These are phyloP conservation scores for Saxidomus purpurata DNA, from an alignment of 1,140 invertebrate species.

Conservation along the genomic window DNA sequence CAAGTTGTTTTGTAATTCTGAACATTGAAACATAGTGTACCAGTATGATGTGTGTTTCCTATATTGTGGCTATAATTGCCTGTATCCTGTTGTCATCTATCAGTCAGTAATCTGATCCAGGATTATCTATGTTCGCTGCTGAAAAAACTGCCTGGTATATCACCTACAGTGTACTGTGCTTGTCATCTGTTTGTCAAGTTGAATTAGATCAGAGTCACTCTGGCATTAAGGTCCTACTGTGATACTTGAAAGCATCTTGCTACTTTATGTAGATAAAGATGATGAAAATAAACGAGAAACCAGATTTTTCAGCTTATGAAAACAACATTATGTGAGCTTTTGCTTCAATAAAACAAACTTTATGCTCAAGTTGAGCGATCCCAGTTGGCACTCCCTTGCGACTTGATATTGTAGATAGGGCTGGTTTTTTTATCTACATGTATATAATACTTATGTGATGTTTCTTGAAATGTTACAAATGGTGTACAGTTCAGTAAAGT, in stretches of 20 bases:
- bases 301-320: background rate
- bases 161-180: background rate
- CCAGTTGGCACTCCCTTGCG: constrained; percentile 1
- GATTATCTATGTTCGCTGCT: background rate
- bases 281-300: background rate
- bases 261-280: background rate
- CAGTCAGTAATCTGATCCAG: background rate
- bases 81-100: background rate
- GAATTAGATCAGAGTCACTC: background rate
- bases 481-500: background rate
- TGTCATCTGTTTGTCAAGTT: background rate
- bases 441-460: background rate
- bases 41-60: too few relatives aligned
- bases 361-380: background rate
- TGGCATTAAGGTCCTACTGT: background rate
- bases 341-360: background rate
- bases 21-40: too few relatives aligned
- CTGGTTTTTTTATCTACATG: background rate
- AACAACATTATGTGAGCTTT: background rate
- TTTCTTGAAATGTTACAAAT: background rate
- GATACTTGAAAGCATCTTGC: background rate
- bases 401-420: background rate
- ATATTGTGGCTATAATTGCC: too few relatives aligned
- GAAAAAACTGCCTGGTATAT: background rate
- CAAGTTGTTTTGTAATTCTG: too few relatives aligned